Evolutionary conservation across 2,113 vertebrate species (phyloP).

Genomic region (Urocynchramus pylzowi): DNA sequence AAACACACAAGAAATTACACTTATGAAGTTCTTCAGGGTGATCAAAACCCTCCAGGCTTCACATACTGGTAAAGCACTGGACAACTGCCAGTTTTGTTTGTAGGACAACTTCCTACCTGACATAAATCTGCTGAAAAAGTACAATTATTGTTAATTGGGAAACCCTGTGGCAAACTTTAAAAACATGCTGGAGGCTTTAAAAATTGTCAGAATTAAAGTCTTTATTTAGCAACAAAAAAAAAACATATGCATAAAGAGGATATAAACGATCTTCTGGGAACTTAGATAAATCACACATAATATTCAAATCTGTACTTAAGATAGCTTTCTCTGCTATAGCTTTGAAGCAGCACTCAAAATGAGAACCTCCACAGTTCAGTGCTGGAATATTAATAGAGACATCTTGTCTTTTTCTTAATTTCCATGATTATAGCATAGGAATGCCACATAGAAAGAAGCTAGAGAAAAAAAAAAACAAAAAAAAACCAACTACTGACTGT

Average conservation of each 20-base stretch:
- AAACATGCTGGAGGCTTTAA: not conserved
- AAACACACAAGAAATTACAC: not conserved
- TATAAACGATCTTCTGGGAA: not conserved
- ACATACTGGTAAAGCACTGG: not conserved
- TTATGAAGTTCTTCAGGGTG: not conserved
- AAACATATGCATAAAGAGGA: not conserved
- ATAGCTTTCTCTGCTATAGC: not conserved
- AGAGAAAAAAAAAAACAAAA: not conserved
- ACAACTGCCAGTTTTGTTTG: not conserved
- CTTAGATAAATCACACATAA: not conserved
- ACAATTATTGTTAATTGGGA: fast-evolving
- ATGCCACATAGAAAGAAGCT: not conserved
- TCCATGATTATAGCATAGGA: not conserved
- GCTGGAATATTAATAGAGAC: not conserved
- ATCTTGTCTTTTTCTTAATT: not conserved
- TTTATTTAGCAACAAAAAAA: not conserved
- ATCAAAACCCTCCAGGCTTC: not conserved
- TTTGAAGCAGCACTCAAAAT: not conserved
- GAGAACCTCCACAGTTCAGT: not conserved
- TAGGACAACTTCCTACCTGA: not conserved
- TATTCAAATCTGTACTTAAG: not conserved
- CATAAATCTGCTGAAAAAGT: not conserved
- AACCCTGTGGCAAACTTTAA: not conserved
- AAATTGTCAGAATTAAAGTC: not conserved
- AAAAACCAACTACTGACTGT: not conserved